A percentile compares a stretch with the other conserved stretches of the same genome.
Conservation (phyloP, 1,140 invertebrate species). For the Atta texana region DNA sequence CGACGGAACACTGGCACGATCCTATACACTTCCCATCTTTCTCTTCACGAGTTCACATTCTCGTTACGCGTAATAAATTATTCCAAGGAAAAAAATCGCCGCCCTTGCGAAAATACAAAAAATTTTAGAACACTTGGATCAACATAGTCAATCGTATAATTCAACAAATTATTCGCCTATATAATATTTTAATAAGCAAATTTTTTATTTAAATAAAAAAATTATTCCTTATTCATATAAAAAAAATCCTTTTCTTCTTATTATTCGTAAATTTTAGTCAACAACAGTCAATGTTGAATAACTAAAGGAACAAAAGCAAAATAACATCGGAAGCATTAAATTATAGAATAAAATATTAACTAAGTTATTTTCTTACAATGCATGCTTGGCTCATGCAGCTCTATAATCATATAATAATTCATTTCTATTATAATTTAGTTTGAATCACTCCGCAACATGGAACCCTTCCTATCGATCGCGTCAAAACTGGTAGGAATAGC, state of each 20-base stretch:
- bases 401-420: constrained; percentile 69
- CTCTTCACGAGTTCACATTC: constrained; percentile 56
- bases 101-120: background rate
- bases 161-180: background rate
- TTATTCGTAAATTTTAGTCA: background rate
- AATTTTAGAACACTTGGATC: background rate
- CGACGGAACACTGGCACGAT: constrained; percentile 43
- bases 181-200: background rate
- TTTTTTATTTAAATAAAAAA: background rate
- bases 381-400: background rate
- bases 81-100: background rate
- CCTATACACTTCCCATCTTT: constrained; percentile 53
- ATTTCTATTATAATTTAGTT: constrained; percentile 76
- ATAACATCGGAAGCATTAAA: background rate
- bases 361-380: background rate
- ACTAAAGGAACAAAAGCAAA: background rate
- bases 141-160: background rate
- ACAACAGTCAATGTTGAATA: background rate
- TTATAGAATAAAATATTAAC: constrained; percentile 10
- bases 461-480: constrained; percentile 76
- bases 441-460: constrained; percentile 59
- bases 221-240: background rate
- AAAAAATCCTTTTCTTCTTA: background rate
- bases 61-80: constrained; percentile 67
- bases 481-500: constrained; percentile 68